phyloP scores from a whole-genome alignment of 2,113 vertebrate genomes.

The Garra rufa region DNA sequence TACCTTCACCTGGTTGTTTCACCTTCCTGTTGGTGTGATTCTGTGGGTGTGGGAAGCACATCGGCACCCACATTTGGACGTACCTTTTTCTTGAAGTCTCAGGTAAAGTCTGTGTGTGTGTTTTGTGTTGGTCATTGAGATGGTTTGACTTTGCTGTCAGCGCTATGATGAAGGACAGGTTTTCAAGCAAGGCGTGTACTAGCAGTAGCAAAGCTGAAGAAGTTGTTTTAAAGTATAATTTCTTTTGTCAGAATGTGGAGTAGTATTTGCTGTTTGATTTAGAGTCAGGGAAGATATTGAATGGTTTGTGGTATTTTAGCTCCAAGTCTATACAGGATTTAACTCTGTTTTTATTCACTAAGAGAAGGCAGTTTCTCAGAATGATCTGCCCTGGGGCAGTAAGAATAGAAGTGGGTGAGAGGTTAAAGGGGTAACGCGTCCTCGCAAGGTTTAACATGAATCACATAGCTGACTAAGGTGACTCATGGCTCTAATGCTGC shows the following conservation, averaged over 20 bases:
- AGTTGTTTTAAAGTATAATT: neutral
- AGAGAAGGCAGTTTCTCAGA: neutral
- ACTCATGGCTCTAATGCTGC: neutral
- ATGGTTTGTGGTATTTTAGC: neutral
- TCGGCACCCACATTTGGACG: neutral
- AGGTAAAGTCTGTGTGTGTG: conserved; percentile 45
- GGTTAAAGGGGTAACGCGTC: conserved; percentile 48
- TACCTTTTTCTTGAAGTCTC: neutral
- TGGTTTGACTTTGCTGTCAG: conserved; percentile 4
- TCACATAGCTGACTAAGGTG: neutral
- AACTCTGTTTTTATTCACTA: neutral
- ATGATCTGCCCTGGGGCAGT: neutral
- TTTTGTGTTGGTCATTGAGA: neutral
- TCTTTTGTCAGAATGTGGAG: neutral
- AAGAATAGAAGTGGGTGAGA: conserved; percentile 56
- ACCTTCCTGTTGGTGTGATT: neutral
- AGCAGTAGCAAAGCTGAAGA: neutral
- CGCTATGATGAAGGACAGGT: neutral
- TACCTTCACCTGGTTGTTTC: conserved; percentile 8
- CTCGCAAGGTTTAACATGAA: conserved; percentile 24
- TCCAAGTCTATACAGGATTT: neutral
- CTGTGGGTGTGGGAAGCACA: neutral
- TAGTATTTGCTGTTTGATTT: neutral
- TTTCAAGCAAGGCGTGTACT: neutral
- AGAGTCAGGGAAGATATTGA: neutral